Base-by-base conservation (phyloP, 2,113 vertebrate species). In the Malaclemys terrapin region DNA sequence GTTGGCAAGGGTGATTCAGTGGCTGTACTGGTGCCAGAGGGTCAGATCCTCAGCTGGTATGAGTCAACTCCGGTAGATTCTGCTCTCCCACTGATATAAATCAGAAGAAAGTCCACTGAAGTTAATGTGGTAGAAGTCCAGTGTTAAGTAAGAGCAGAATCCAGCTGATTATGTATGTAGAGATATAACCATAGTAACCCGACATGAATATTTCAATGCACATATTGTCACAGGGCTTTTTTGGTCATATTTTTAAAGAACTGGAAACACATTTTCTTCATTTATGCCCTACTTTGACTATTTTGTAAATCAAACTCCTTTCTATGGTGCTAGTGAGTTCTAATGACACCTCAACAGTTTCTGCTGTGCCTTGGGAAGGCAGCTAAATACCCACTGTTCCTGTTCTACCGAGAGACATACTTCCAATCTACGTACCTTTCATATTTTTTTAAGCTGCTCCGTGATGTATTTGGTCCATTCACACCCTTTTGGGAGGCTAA, bases 171-270 rank as follows among this genome's bases (percentile, higher is more conserved):
- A 45, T 0, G 0, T 80, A 50, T 57, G 78, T 53, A 59, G 29
- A 65, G 1, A 0, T 35, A 90, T 56, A 95, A 88, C 93, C 89
- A 83, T 62, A 95, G 96, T 87, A 96, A 95, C 91, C 89, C 76
- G 80, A 84, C 84, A 95, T 95, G 50, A 96, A 95, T 90, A 84
- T 96, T 97, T 95, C 65, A 96, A 54, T 59, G 84, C 20, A 1
- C 85, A 79, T 94, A 91, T 97, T 38, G 82, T 54, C 29, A 54
- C 47, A 56, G 88, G 89, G 27, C 22, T 95, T 95, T 95, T 96
- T 95, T 88, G 96, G 89, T 92, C 90, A 94, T 54, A 6, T 47
- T 95, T 97, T 96, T 79, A 93, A 95, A 95, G 75, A 59, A 87
- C 20, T 49, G 87, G 54, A 19, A 79, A 1, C 16, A 1, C 12